Conservation (phyloP, 2,888 invertebrate species). For the Protonemura montana region DNA sequence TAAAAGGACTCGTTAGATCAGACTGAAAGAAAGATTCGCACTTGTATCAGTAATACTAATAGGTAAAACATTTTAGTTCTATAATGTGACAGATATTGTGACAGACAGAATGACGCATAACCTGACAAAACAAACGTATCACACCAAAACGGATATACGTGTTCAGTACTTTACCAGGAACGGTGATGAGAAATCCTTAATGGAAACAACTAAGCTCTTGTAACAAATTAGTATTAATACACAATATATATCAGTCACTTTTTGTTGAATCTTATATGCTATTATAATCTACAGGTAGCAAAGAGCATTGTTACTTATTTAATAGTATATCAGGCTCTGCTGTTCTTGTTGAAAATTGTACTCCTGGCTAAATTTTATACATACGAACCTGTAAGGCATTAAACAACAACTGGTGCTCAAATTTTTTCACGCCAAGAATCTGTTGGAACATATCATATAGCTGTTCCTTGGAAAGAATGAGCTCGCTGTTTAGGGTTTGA, state of each 20-base stretch:
- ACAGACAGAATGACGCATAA: too few species aligned
- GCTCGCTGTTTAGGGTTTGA: conserved; percentile 89
- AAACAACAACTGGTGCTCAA: conserved; percentile 98
- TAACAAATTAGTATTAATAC: too few species aligned
- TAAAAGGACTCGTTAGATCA: neutral
- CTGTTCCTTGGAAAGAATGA: conserved; percentile 97
- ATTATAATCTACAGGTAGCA: too few species aligned
- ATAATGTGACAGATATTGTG: neutral
- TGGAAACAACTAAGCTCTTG: neutral
- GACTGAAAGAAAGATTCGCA: conserved; percentile 7
- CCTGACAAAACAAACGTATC: neutral
- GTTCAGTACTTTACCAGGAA: neutral
- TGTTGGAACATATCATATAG: conserved; percentile 99
- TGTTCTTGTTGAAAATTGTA: neutral
- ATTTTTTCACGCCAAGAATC: conserved; percentile 97
- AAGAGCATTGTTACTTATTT: neutral
- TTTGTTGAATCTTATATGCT: neutral
- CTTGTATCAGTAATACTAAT: neutral
- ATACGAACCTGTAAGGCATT: conserved; percentile 91
- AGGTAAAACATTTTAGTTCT: neutral
- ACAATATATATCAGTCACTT: neutral
- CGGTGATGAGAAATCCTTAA: neutral
- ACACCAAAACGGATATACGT: too few species aligned
- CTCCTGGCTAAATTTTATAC: neutral
- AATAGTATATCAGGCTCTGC: neutral